Evolutionary conservation across 2,888 invertebrate genomes (phyloP).

Genomic region (Drosophila falleni): DNA sequence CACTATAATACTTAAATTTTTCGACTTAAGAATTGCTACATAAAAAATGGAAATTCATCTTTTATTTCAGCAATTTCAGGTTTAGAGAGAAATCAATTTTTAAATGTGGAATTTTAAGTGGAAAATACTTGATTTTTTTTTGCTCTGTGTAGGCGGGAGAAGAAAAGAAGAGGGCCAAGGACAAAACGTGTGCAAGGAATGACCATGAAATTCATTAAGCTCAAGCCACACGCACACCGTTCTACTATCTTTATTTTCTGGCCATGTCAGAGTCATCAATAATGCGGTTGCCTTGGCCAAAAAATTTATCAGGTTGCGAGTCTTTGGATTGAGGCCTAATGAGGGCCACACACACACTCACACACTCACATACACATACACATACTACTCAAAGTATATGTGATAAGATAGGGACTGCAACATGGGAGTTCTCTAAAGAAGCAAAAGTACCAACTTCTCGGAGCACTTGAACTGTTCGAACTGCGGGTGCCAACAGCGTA

Average conservation of each 20-base stretch:
- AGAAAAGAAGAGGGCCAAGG: neutral
- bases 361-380: neutral
- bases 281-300: constrained; percentile 35
- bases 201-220: constrained; percentile 66
- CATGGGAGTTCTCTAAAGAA: constrained; percentile 6
- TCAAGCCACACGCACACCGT: constrained; percentile 15
- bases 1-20: no score
- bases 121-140: neutral
- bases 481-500: constrained; percentile 43
- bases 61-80: no score
- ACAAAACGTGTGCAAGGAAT: constrained; percentile 5
- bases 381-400: neutral
- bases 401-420: constrained; percentile 14
- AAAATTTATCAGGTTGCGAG: neutral
- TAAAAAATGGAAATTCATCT: no score
- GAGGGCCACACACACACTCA: constrained; percentile 48
- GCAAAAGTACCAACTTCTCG: constrained; percentile 7
- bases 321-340: constrained; percentile 55
- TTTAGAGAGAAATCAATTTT: no score
- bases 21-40: no score
- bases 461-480: constrained; percentile 13
- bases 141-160: neutral
- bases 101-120: no score
- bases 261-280: constrained; percentile 44
- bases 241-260: constrained; percentile 14